Evolutionary conservation across 1,140 invertebrate species (phyloP), one percentile per base, ranked within the genome.

Genomic region (Dinoponera quadriceps): DNA sequence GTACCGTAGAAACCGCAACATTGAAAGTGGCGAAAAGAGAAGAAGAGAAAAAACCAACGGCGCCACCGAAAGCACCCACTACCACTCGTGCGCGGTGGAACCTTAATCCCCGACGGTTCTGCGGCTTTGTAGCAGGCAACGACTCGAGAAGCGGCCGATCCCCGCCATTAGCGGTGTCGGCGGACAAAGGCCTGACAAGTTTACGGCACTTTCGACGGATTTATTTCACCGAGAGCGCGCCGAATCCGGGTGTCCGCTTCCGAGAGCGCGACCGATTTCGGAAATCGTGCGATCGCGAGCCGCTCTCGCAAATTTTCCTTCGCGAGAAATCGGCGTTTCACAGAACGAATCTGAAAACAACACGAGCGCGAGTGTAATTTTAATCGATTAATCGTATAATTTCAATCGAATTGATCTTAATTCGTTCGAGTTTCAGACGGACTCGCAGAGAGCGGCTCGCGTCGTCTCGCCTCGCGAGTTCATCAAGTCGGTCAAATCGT

Each of bases 171-270:
- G 84, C 84, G 88, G 87, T 87, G 90, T 84, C 75, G 84, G 74
- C 81, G 78, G 87, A 87, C 84, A 89, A 86, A 89, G 84, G 65
- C 75, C 59, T 83, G 91, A 92, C 91, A 92, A 89, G 88, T 92
- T 92, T 91, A 91, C 88, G 88, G 90, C 84, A 83, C 87, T 85
- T 89, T 69, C 83, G 90, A 91, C 85, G 80, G 91, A 92, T 92
- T 92, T 92, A 91, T 88, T 88, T 83, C 82, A 11, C 82, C 51
- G 75, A 27, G 55, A 48, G 69, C n/a, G n/a, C n/a, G 44, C 59
- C 14, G 54, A 63, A 62, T 75, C 55, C 62, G 14, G 27, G 5
- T 65, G 25, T 85, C 66, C 55, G 51, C 51, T 72, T 65, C 85
- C 62, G 65, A 85, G 86, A 81, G 84, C 59, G 49, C 44, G 59